Base-by-base conservation (phyloP, 2,113 vertebrate genomes). In the Eptatretus burgeri region DNA sequence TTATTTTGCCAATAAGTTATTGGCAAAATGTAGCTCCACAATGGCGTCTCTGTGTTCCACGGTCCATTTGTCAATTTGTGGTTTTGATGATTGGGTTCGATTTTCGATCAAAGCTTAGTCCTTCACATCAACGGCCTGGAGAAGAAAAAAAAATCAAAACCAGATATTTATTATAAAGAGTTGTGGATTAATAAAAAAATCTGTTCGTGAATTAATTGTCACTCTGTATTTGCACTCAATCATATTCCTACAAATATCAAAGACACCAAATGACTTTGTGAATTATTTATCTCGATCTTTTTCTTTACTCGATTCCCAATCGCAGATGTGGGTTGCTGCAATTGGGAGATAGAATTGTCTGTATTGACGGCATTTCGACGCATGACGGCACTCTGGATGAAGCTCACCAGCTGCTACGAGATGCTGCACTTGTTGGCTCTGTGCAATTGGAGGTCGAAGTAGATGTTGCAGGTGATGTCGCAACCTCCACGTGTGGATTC, bases 331-430 rank as follows among this genome's bases (percentile, higher is more conserved):
- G 87, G 5, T 74, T 95, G 66, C 75, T 98, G 51, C 89, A 94
- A 71, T 81, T 89, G 2, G 89, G 89, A 41, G 91, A 98, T 75
- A 71, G 89, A 66, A 74, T 95, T 10, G 73, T 98, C 63, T 82
- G 82, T 67, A 89, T 98, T 69, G 94, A 93, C 0, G 81, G 85
- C 67, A 80, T 95, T 3, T 78, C 81, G 0, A 85, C 89, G 0
- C 89, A 95, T 71, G 89, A 95, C 0, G 87, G 85, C 53, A 95
- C 89, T 1, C 74, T 93, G 77, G 91, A 98, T 66, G 89, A 98
- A 53, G 86, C 87, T 67, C 87, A 87, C 68, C 91, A 93, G 76
- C 81, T 95, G n/a, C 73, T 98, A 68, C 74, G 86, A 64, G 85
- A 98, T 1, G 84, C 87, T 0, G 91, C 87, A 0, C 77, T 94